phyloP scores from a whole-genome alignment of 1,140 invertebrate genomes.

The Cephus cinctus region DNA sequence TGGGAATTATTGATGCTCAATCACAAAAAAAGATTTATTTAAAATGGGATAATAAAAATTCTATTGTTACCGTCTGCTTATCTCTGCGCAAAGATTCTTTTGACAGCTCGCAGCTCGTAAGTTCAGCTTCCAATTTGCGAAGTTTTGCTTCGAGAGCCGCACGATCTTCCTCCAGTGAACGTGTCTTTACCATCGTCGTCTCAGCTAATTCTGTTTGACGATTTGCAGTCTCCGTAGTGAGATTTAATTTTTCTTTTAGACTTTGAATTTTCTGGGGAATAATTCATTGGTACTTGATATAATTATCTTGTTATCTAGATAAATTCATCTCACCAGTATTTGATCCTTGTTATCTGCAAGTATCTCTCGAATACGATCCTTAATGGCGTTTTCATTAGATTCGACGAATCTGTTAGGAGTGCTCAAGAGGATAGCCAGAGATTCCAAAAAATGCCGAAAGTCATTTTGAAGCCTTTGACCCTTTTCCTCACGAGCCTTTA shows the following conservation, averaged over 20 bases:
- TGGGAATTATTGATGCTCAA: too few relatives aligned
- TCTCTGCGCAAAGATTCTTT: slow-evolving; percentile 68
- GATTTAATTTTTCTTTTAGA: slow-evolving; percentile 66
- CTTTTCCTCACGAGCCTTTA: slow-evolving; percentile 69
- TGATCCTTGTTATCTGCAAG: slow-evolving; percentile 74
- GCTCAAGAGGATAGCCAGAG: slow-evolving; percentile 66
- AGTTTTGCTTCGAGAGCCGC: slow-evolving; percentile 65
- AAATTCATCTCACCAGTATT: slow-evolving; percentile 59
- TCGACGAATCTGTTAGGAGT: slow-evolving; percentile 70
- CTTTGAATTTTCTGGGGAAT: slow-evolving; percentile 66
- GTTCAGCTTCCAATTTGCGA: slow-evolving; percentile 71
- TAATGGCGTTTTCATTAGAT: slow-evolving; percentile 71
- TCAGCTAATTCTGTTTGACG: slow-evolving; percentile 66
- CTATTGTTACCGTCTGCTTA: too few relatives aligned
- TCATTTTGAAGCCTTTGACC: slow-evolving; percentile 65
- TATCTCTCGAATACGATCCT: slow-evolving; percentile 73
- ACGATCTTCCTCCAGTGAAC: slow-evolving; percentile 70
- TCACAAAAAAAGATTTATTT: too few relatives aligned
- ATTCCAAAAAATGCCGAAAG: slow-evolving; percentile 65
- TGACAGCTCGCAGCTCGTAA: slow-evolving; percentile 63
- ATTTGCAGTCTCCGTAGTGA: slow-evolving; percentile 63
- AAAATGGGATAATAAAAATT: too few relatives aligned
- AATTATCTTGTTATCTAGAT: neutral
- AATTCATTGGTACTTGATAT: neutral
- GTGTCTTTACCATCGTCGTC: slow-evolving; percentile 60